These are phyloP conservation scores for Atherix ibis DNA, from an alignment of 2,888 invertebrate species.

Conservation along the genomic window DNA sequence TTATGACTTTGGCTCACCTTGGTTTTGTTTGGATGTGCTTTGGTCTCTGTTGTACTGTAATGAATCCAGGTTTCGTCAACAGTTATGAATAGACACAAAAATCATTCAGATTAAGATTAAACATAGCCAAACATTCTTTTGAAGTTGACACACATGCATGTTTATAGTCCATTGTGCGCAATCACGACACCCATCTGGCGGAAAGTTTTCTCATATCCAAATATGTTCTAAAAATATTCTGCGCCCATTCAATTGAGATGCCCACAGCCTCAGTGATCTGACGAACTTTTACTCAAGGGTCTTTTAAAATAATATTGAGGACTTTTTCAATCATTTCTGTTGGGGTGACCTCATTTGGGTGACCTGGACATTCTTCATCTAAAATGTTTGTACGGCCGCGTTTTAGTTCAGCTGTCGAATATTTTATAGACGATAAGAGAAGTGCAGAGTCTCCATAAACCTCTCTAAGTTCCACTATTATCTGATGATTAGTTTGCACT, in stretches of 20 bases:
- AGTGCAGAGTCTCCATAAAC: slow-evolving; percentile 11
- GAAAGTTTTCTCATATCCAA: slow-evolving; percentile 2
- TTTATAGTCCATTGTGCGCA: neutral
- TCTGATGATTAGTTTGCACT: neutral
- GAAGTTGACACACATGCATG: neutral
- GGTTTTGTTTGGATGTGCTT: neutral
- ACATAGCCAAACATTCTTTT: neutral
- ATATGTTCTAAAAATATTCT: slow-evolving; percentile 10
- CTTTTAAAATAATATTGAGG: slow-evolving; percentile 6
- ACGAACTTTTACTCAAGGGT: slow-evolving; percentile 4
- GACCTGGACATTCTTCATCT: slow-evolving; percentile 9
- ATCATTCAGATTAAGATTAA: neutral
- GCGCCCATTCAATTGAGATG: slow-evolving; percentile 8
- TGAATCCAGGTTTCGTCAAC: neutral
- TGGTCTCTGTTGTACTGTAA: neutral
- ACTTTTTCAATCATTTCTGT: slow-evolving; percentile 2
- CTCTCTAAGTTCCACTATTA: neutral
- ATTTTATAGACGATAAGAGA: slow-evolving; percentile 6
- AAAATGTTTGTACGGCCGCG: slow-evolving; percentile 3
- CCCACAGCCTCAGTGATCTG: slow-evolving; percentile 7
- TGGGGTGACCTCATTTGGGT: slow-evolving; percentile 6
- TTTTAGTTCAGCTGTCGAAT: slow-evolving; percentile 8
- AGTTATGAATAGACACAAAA: neutral
- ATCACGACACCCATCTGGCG: neutral
- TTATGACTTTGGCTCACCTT: neutral